A percentile compares a stretch with the other conserved stretches of the same genome.
Evolutionary conservation across 1,140 invertebrate genomes (phyloP).

Genomic region (Babylonia areolata): DNA sequence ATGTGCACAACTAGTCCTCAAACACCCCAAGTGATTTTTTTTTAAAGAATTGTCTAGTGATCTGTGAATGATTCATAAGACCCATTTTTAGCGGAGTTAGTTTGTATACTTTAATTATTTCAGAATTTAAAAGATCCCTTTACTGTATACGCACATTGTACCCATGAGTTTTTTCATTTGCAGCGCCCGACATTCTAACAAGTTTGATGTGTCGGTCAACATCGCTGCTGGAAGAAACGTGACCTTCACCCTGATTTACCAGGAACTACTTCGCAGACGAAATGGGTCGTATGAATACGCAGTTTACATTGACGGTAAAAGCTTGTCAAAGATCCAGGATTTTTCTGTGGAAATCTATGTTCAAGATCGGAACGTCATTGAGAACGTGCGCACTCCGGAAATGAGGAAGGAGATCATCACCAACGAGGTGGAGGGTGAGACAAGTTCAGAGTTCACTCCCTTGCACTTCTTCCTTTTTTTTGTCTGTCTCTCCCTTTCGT

Average conservation of each 20-base stretch:
- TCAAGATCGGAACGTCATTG: slow-evolving; percentile 50
- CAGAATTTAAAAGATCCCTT: no score
- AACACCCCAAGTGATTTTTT: no score
- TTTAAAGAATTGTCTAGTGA: no score
- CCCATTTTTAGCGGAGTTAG: no score
- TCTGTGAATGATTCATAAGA: no score
- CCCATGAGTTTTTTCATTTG: slow-evolving; percentile 29
- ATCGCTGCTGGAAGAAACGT: slow-evolving; percentile 60
- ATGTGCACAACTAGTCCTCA: no score
- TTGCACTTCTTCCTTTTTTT: no score
- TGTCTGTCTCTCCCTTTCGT: no score
- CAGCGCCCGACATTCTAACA: slow-evolving; percentile 63
- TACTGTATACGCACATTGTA: no score
- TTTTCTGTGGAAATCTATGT: slow-evolving; percentile 57
- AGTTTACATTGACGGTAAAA: slow-evolving; percentile 54
- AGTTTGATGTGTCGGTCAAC: slow-evolving; percentile 66
- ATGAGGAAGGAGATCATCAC: slow-evolving; percentile 45
- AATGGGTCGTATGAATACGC: slow-evolving; percentile 59
- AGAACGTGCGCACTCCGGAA: slow-evolving; percentile 43
- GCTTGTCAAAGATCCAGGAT: slow-evolving; percentile 50
- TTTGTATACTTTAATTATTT: no score
- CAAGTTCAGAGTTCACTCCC: no score
- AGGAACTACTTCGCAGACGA: slow-evolving; percentile 56
- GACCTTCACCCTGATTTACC: slow-evolving; percentile 63
- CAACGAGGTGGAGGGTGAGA: slow-evolving; percentile 44